Base-by-base conservation (phyloP, 2,797 vertebrate genomes). In the Sebastes diploproa region DNA sequence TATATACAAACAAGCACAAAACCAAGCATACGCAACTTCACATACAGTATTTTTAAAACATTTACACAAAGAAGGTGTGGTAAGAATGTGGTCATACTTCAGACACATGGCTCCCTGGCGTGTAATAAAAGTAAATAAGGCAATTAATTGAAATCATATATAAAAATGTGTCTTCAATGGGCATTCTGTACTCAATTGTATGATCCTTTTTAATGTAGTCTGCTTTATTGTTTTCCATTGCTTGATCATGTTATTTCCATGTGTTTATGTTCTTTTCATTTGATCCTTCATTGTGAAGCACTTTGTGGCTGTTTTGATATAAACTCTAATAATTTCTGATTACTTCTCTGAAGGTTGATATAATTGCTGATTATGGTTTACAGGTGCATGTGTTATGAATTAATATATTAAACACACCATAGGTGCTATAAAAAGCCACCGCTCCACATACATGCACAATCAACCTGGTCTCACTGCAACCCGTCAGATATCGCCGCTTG, bases 301-400 rank as follows among this genome's bases (percentile, higher is more conserved):
- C 65, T 72, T 50, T 42, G 50, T 63, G 16, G 72, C 22, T 79
- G 46, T 81, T 79, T 60, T 20, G 11, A 61, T 18, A 42, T 78
- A 78, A 77, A 72, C 22, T 70, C 67, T 34, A 78, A 77, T 75
- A 2, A 58, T 63, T 71, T 75, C 60, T 86, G 72, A 88, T 82
- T 60, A 52, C 63, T 7, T 58, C 63, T 72, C 52, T 55, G 80
- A 83, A 36, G 29, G 65, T 5, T 79, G 67, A 66, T 72, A 42
- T 50, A 62, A 14, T 20, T 54, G 34, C 50, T 25, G 50, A 5
- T 61, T 59, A 78, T 42, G 59, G 13, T 80, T 80, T 75, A 76
- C 73, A 78, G 59, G 70, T 81, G 74, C 34, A 20, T 65, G 46
- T 38, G 59, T 59, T 20, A 78, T 71, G 36, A 83, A 77, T 87